Conservation (phyloP, 2,797 vertebrate genomes). For the Acrossocheilus wenchowensis region DNA sequence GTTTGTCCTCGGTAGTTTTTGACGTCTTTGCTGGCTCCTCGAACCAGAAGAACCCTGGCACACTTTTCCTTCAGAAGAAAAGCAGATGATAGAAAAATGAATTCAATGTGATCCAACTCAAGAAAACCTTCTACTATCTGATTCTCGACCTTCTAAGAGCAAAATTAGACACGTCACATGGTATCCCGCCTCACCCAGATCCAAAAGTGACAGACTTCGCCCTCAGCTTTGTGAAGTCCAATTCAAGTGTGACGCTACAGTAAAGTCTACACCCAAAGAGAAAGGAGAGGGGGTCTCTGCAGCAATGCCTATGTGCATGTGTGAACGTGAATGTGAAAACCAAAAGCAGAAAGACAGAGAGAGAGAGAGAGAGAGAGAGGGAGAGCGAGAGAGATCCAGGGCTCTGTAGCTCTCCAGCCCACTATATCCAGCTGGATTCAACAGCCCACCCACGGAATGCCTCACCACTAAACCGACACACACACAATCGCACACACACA, state of each 20-base stretch:
- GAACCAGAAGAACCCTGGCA: constrained; percentile 82
- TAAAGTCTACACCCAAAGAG: constrained; percentile 57
- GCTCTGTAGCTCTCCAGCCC: constrained; percentile 62
- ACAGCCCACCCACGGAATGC: constrained; percentile 69
- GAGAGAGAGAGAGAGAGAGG: constrained; percentile 47
- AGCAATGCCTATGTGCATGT: constrained; percentile 43
- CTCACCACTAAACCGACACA: constrained; percentile 60
- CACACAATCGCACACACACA: constrained; percentile 43
- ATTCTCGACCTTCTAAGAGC: neutral
- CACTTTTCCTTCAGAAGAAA: constrained; percentile 82
- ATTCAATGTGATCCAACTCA: neutral
- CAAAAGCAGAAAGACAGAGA: constrained; percentile 43
- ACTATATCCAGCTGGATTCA: constrained; percentile 67
- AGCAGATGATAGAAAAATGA: constrained; percentile 14
- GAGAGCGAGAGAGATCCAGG: constrained; percentile 47
- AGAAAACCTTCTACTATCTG: neutral
- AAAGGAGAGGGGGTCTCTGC: constrained; percentile 48
- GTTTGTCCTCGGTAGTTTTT: constrained; percentile 89
- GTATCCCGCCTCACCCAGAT: constrained; percentile 45
- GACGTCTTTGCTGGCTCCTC: constrained; percentile 84
- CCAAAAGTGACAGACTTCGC: constrained; percentile 51
- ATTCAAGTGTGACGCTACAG: constrained; percentile 52
- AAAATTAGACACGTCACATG: neutral
- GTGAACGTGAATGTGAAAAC: constrained; percentile 52
- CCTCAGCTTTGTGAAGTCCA: constrained; percentile 48